Evolutionary conservation across 92 coral and sea anemone species (phyloP), one percentile per base, ranked within the genome.

Genomic region (Palythoa grandiflora): DNA sequence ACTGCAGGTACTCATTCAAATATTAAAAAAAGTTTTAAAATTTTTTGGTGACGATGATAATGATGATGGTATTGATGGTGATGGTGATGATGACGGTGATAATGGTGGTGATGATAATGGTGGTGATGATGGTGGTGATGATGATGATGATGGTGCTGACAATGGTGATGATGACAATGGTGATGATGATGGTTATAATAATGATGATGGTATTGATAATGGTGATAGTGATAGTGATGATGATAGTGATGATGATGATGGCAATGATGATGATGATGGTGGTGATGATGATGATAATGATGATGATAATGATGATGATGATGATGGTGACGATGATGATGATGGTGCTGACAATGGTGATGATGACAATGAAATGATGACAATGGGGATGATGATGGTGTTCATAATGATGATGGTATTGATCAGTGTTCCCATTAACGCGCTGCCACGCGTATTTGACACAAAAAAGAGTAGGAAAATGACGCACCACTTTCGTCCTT

Each of bases 1-100:
- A 92, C 98, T 65, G 88, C 94, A 92, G 99, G 99, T 96, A 38
- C 65, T 12, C 65, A 59, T 3, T 17, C 13, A 1, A 17, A 8
- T 59, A 13, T 44, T 44, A 4, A 4, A 4, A 44, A 4, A 4
- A 4, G 0, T 3, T 44, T 8, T 44, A 1, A 44, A 44, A 44
- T 44, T 44, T 3, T 44, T 44, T 44, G 50, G 7, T 44, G 50
- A 8, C 3, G 50, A 44, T 44, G 50, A 44, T 59, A 6, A 12
- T 59, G 19, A 59, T 13, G 17, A 6, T 59, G 19, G 13, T 59
- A 3, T 0, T 59, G 16, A 13, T 13, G 16, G 19, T 59, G 63
- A 12, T 44, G 63, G 0, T 14, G 65, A 17, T 10, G 65, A 0
- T 59, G 65, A 14, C 13, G 16, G 19, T 59, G 19, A 0, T 12